Evolutionary conservation across 2,113 vertebrate genomes (phyloP), one percentile per base, ranked within the genome.

Genomic region (Hyla sarda): DNA sequence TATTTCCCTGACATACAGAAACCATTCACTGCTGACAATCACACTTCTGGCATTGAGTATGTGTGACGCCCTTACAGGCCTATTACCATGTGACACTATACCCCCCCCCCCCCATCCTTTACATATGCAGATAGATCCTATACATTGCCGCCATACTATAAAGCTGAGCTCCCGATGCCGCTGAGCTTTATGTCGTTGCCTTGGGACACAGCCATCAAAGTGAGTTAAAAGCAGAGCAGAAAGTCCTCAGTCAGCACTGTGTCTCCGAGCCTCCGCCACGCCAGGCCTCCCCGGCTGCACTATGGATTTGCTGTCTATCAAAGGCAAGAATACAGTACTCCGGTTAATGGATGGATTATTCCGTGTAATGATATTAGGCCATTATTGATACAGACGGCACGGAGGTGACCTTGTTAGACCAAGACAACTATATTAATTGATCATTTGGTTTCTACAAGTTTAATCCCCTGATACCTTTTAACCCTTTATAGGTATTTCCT

Each of bases 381-480:
- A 76, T 76, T 84, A 84, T 84, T 84, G 83, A 84, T 84, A 84
- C 56, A 84, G 83, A 84, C 83, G 34, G 83, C 83, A 77, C 30
- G 56, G 52, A 84, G 72, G 52, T 84, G 83, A 75, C 83, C 83
- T 84, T 84, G 83, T 84, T 84, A 76, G 54, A 62, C 16, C 83
- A 74, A 54, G 41, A 76, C 72, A 84, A 76, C 72, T 84, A 84
- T 84, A 84, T 76, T 84, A 84, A 84, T 84, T 84, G 83, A 84
- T 84, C 54, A 50, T 75, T 84, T 74, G 54, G 83, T 65, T 65
- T 84, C 83, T 74, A 76, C 83, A 41, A 48, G 83, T 74, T 84
- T 45, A 74, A 75, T 84, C 25, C 71, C 71, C 30, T 25, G 32
- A 28, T 58, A 41, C 32, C 11, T 25, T n/a, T 84, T 84, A 84